These are phyloP conservation scores for Psilopogon haemacephalus DNA, from an alignment of 2,113 vertebrate genomes.

Conservation along the genomic window DNA sequence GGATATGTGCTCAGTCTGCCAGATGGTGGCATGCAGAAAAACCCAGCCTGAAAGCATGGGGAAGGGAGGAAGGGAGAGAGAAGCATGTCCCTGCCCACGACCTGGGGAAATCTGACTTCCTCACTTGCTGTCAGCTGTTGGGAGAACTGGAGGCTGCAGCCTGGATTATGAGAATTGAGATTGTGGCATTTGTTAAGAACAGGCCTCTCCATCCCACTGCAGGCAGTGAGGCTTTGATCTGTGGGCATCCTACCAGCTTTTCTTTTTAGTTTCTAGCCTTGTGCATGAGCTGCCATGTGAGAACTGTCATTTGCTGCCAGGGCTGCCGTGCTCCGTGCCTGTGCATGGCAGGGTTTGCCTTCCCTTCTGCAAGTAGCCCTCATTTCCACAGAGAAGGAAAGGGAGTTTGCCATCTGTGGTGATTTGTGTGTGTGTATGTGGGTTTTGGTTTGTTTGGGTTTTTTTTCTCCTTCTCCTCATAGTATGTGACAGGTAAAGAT, in stretches of 20 bases:
- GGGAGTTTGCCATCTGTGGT: accelerated
- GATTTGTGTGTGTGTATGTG: background rate
- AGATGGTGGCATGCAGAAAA: background rate
- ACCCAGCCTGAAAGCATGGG: background rate
- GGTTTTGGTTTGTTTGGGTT: background rate
- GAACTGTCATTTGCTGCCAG: background rate
- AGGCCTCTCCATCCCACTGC: background rate
- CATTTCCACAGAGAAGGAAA: background rate
- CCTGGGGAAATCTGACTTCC: background rate
- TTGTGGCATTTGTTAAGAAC: background rate
- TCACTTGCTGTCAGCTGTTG: background rate
- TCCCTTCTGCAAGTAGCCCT: background rate
- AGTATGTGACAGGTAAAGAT: background rate
- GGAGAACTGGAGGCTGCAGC: background rate
- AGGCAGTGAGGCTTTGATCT: background rate
- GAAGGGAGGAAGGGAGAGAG: background rate
- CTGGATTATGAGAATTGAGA: background rate
- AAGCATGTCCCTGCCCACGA: background rate
- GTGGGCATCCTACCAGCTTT: background rate
- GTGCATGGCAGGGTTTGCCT: background rate
- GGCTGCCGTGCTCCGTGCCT: accelerated
- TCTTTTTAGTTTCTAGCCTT: background rate
- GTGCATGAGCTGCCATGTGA: background rate
- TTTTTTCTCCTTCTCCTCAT: background rate
- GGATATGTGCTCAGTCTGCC: background rate